Evolutionary conservation across 1,140 invertebrate genomes (phyloP).

Genomic region (Ridgeia piscesae): DNA sequence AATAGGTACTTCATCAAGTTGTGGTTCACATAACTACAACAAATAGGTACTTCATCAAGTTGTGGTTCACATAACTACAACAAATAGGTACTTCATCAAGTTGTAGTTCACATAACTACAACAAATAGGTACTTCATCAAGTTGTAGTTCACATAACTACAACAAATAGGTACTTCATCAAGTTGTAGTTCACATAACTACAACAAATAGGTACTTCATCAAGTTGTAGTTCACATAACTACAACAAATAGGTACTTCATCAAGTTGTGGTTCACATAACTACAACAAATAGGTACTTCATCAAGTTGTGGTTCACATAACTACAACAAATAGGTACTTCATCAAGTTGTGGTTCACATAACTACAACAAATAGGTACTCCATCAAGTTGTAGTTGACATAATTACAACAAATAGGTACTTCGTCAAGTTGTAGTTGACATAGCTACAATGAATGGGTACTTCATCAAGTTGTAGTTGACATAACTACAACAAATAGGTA

Average conservation of each 20-base stretch:
- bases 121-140: constrained; percentile 86
- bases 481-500: constrained; percentile 85
- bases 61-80: constrained; percentile 90
- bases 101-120: constrained; percentile 92
- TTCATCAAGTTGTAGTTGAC: constrained; percentile 92
- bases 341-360: constrained; percentile 93
- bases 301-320: constrained; percentile 91
- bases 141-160: constrained; percentile 91
- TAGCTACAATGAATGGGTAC: constrained; percentile 85
- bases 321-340: constrained; percentile 84
- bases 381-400: constrained; percentile 89
- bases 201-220: constrained; percentile 81
- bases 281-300: constrained; percentile 84
- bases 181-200: constrained; percentile 91
- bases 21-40: constrained; percentile 86
- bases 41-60: constrained; percentile 89
- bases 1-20: constrained; percentile 93
- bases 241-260: constrained; percentile 81
- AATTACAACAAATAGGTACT: constrained; percentile 85
- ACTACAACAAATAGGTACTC: constrained; percentile 84
- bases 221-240: constrained; percentile 95
- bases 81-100: constrained; percentile 85
- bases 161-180: constrained; percentile 87
- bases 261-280: constrained; percentile 92
- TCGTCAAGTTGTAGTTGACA: constrained; percentile 89